A percentile compares a stretch with the other conserved stretches of the same genome.
Conservation (phyloP, 2,797 vertebrate species). For the Amniataba percoides region DNA sequence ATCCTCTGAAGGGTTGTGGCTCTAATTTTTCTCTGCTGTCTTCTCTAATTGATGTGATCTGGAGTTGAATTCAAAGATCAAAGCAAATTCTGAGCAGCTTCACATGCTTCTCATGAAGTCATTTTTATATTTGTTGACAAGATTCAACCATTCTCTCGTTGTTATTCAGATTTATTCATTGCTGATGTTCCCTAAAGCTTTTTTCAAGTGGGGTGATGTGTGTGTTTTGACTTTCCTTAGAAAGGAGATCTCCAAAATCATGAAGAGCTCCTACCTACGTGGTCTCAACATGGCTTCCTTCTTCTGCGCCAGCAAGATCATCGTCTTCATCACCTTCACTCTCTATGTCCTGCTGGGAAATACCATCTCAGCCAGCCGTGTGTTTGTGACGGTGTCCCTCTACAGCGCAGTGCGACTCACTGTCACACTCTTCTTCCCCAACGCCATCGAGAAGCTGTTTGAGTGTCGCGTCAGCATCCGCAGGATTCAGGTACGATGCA, state of each 20-base stretch:
- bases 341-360: conserved; percentile 91
- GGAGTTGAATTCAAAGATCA: conserved; percentile 1
- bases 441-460: conserved; percentile 90
- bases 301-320: conserved; percentile 94
- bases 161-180: not conserved
- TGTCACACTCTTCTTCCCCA: conserved; percentile 94
- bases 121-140: conserved; percentile 8
- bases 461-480: conserved; percentile 90
- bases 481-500: conserved; percentile 91
- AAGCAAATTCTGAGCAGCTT: not conserved
- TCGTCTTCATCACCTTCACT: conserved; percentile 93
- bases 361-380: conserved; percentile 89
- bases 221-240: conserved; percentile 67
- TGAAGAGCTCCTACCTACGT: conserved; percentile 94
- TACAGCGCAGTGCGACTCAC: conserved; percentile 91
- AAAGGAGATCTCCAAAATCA: conserved; percentile 92
- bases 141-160: not conserved
- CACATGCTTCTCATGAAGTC: not conserved
- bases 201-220: too few species aligned
- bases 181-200: too few species aligned
- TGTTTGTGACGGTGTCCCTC: conserved; percentile 92
- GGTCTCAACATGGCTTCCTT: conserved; percentile 95
- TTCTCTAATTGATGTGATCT: not conserved
- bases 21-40: too few species aligned
- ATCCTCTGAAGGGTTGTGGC: not conserved